Conservation (phyloP, 1,140 invertebrate species). For the Brachionus asplanchnoidis region DNA sequence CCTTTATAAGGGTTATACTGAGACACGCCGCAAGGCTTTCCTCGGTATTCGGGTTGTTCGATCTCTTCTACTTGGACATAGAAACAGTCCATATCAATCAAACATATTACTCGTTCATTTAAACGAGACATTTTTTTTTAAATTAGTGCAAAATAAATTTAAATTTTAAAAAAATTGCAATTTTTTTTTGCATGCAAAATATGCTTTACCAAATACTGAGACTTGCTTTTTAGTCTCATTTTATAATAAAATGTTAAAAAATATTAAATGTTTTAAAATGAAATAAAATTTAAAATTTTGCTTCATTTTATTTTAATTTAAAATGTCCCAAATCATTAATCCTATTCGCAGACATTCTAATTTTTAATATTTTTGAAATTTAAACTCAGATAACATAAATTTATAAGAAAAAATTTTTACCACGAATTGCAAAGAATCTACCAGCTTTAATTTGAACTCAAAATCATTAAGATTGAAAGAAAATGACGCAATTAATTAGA, state of each 20-base stretch:
- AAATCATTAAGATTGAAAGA: no score
- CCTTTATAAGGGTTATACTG: constrained; percentile 88
- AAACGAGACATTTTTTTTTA: neutral
- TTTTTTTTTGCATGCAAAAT: neutral
- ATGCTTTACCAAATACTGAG: neutral
- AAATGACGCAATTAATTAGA: no score
- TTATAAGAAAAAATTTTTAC: no score
- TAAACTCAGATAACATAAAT: no score
- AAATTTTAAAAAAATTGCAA: neutral
- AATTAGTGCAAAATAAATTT: constrained; percentile 3
- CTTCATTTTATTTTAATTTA: no score
- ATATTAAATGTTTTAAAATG: neutral
- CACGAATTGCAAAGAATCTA: no score
- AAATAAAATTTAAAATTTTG: no score
- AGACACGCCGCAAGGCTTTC: constrained; percentile 85
- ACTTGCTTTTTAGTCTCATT: neutral
- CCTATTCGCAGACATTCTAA: no score
- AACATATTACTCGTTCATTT: constrained; percentile 66
- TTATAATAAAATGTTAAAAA: neutral
- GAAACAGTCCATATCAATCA: constrained; percentile 98
- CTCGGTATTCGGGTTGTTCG: constrained; percentile 70
- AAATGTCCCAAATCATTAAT: no score
- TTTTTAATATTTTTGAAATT: no score
- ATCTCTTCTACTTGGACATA: constrained; percentile 88
- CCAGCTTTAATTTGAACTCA: no score